Base-by-base conservation (phyloP, 2,113 vertebrate species). In the Chaetops frenatus region DNA sequence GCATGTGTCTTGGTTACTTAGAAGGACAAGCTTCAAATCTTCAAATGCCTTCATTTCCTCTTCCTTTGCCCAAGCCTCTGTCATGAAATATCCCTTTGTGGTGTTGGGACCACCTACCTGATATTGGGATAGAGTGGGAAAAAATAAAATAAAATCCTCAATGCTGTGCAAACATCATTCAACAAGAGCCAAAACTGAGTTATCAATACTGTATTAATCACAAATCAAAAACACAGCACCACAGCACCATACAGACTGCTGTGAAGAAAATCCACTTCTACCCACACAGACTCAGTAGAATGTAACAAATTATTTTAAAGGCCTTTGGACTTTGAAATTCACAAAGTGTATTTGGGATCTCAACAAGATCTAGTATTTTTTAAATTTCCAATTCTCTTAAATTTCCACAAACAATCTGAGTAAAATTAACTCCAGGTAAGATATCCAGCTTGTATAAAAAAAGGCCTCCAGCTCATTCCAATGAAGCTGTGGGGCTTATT, bases 1-100 rank as follows among this genome's bases (percentile, higher is more conserved):
- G 28, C 18, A 45, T 0, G 0, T 1, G 1, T 40, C 27, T 28
- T 22, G 6, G 9, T 25, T 69, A 35, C 36, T 80, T 51, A 22
- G 11, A 36, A 85, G 74, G 24, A 40, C 6, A 67, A 61, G 56
- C 5, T 40, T 25, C 11, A 13, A 5, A n/a, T 19, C 7, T 50
- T 60, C 38, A 53, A 44, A 53, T n/a, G 22, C 9, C 15, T 70
- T 38, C 3, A 6, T 6, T 81, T 78, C 15, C 20, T 45, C n/a
- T 58, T 77, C 25, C 23, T 88, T 48, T 70, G 27, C 9, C 23
- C n/a, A 76, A 53, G 31, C 4, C n/a, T 58, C 36, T 18, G 8
- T 29, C 19, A 42, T 16, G 2, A 10, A 57, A 65, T 33, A 44
- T 44, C 36, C 15, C 15, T 65, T n/a, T 65, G 42, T 48, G 15